Evolutionary conservation across 1,140 invertebrate genomes (phyloP).

Genomic region (Bicyclus anynana): DNA sequence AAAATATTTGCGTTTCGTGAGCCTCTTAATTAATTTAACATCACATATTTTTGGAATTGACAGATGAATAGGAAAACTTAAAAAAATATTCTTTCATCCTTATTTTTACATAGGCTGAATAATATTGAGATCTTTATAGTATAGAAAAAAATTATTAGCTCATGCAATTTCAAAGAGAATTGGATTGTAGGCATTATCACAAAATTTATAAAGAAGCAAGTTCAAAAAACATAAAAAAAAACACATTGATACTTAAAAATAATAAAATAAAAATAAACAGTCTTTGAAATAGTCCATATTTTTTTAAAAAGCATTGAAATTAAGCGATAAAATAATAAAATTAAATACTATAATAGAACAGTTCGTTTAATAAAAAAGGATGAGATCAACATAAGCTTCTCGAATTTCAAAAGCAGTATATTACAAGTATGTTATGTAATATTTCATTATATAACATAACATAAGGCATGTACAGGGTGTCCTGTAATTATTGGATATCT

Average conservation of each 20-base stretch:
- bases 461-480: too few species aligned
- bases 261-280: background rate
- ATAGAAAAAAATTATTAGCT: too few species aligned
- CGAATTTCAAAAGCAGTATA: background rate
- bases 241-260: background rate
- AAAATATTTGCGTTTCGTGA: slow-evolving; percentile 6
- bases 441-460: too few species aligned
- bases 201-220: too few species aligned
- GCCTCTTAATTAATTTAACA: slow-evolving; percentile 11
- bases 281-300: background rate
- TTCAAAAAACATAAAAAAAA: too few species aligned
- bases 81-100: background rate
- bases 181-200: too few species aligned
- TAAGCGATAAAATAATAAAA: background rate
- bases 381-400: background rate
- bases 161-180: too few species aligned
- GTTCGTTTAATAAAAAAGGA: background rate
- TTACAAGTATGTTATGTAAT: too few species aligned
- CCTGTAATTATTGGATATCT: too few species aligned
- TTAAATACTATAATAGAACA: background rate
- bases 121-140: background rate
- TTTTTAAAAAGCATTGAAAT: background rate
- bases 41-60: slow-evolving; percentile 14
- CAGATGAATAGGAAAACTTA: slow-evolving; percentile 3
- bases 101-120: background rate